A percentile compares a stretch with the other conserved stretches of the same genome.
phyloP scores from a whole-genome alignment of 2,888 invertebrate genomes.

The Spatulosminthurus flaviceps region DNA sequence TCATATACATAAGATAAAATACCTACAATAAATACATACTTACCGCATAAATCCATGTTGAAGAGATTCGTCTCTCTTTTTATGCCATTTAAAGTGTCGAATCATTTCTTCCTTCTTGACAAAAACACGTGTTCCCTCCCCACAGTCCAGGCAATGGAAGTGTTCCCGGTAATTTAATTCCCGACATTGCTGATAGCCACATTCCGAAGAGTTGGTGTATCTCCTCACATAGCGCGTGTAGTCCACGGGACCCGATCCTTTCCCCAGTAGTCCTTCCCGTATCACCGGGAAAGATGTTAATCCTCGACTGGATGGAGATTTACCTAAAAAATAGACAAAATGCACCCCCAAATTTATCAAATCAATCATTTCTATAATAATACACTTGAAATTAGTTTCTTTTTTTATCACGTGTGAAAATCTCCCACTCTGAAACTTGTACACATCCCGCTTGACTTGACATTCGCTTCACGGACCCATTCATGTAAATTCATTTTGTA shows the following conservation, averaged over 20 bases:
- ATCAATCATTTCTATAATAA: too few species aligned
- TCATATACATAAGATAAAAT: neutral
- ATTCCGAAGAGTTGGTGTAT: constrained; percentile 80
- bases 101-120: constrained; percentile 99
- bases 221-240: constrained; percentile 90
- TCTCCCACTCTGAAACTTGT: neutral
- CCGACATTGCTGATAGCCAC: constrained; percentile 82
- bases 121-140: constrained; percentile 77
- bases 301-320: constrained; percentile 60
- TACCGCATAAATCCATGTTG: constrained; percentile 90
- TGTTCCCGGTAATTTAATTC: constrained; percentile 92
- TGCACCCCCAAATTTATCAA: constrained; percentile 11
- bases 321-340: constrained; percentile 38
- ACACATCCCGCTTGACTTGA: neutral
- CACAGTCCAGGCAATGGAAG: constrained; percentile 89
- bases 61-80: constrained; percentile 95
- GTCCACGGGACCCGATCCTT: constrained; percentile 68
- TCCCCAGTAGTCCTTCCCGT: constrained; percentile 63
- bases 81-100: constrained; percentile 98
- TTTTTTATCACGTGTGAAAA: constrained; percentile 26
- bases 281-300: constrained; percentile 63
- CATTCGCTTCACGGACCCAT: constrained; percentile 1
- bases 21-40: neutral
- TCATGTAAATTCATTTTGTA: neutral
- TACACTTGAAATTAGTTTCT: constrained; percentile 17